Evolutionary conservation across 2,888 invertebrate genomes (phyloP).

Genomic region (Hipparchia sbordonii): DNA sequence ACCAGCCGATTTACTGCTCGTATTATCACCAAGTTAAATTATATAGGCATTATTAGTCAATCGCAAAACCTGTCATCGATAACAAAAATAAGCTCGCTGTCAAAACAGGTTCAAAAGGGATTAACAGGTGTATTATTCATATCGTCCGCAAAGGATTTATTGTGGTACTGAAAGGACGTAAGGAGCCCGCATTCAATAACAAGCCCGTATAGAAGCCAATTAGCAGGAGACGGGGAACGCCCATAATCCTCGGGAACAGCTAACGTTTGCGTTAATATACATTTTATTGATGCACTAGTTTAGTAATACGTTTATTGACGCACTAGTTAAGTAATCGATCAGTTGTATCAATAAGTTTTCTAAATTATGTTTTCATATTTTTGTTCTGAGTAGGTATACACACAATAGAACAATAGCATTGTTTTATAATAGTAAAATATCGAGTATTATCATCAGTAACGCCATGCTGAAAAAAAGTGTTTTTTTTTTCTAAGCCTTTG

Average conservation of each 20-base stretch:
- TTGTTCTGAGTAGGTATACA: background rate
- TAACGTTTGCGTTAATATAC: constrained; percentile 34
- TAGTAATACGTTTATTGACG: constrained; percentile 15
- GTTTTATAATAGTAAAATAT: background rate
- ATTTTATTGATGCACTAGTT: constrained; percentile 24
- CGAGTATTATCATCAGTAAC: background rate
- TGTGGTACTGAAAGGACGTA: constrained; percentile 10
- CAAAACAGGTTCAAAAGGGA: constrained; percentile 19
- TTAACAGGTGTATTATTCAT: constrained; percentile 15
- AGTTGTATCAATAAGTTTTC: background rate
- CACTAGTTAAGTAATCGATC: constrained; percentile 8
- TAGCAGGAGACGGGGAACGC: constrained; percentile 56
- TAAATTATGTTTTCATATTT: background rate
- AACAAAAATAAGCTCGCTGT: constrained; percentile 11
- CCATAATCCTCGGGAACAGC: constrained; percentile 48
- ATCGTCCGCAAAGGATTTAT: constrained; percentile 1
- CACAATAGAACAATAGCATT: constrained; percentile 10
- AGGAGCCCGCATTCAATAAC: constrained; percentile 66
- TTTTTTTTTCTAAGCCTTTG: background rate
- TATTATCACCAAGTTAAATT: too few species aligned
- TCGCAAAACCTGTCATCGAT: constrained; percentile 12
- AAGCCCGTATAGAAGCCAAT: constrained; percentile 68
- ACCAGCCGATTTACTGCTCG: background rate
- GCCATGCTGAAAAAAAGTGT: background rate
- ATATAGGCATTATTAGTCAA: background rate